Base-by-base conservation (phyloP, 2,888 invertebrate genomes). In the Danaus chrysippus region DNA sequence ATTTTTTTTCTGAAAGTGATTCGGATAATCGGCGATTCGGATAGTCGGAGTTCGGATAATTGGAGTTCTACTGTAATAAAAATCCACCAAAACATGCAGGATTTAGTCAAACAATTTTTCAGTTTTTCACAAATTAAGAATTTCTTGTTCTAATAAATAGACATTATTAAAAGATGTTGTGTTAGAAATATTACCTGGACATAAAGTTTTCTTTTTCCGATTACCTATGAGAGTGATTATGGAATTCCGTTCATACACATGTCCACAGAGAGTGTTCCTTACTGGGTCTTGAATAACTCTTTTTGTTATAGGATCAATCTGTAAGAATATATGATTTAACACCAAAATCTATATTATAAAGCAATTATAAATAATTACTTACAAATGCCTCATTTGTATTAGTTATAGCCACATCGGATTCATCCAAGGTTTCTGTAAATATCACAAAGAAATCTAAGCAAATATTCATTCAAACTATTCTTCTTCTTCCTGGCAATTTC, bases 261-360 rank as follows among this genome's bases (percentile, higher is more conserved):
- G 92, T 0, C 86, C 86, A 71, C 92, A 92, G 0, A 84, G 64
- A 3, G 75, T 78, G 71, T 92, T 92, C 67, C 82, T 87, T 1
- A 92, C 86, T 3, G 92, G 92, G 68, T 91, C 84, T n/a, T 76
- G 73, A 68, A 92, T 87, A 0, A 81, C 82, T 41, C 76, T 83
- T 72, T 91, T 92, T 1, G 91, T 91, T 57, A 92, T 81, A 1
- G 92, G 92, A 76, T 92, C 92, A 71, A 88, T 78, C 84, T 92
- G 81, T 1, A 81, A 80, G 17, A 57, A 15, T 56, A 15, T 15
- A 52, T 1, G 17, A 15, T 8, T 54, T 13, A 41, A 41, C 34
- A 44, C 1, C 44, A 9, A 42, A 8, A 34, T 42, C 10, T 54
- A 41, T 34, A 15, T 15, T 43, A 34, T 5, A 49, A 10, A 49